Conservation (phyloP, 2,797 vertebrate species). For the Melanotaenia trifasciata region DNA sequence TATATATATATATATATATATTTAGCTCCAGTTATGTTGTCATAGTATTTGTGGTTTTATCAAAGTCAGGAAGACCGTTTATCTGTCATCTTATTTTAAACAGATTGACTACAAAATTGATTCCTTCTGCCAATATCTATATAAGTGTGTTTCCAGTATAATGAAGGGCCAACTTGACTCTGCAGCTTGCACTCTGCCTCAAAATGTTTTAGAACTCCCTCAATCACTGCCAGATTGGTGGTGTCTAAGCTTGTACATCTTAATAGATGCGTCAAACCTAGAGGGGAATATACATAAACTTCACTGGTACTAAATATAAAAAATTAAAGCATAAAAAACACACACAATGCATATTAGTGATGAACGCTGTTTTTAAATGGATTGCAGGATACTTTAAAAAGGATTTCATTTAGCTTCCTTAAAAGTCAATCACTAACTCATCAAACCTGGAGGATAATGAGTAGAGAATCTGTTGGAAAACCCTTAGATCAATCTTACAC, state of each 20-base stretch:
- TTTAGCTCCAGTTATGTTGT: not conserved
- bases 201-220: slow-evolving; percentile 10
- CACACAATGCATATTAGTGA: not conserved
- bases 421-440: slow-evolving; percentile 30
- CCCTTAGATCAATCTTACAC: slow-evolving; percentile 46
- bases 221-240: not conserved
- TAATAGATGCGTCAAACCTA: too few species aligned
- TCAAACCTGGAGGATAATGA: slow-evolving; percentile 17
- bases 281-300: not conserved
- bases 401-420: slow-evolving; percentile 15
- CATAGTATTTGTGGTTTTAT: not conserved
- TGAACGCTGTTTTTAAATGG: not conserved
- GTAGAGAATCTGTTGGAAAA: slow-evolving; percentile 22
- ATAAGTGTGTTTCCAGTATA: not conserved
- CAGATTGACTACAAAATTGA: not conserved
- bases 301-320: not conserved
- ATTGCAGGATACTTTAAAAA: not conserved
- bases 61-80: not conserved
- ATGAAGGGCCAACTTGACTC: not conserved
- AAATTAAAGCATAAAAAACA: not conserved
- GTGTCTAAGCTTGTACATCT: too few species aligned
- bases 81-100: not conserved
- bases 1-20: too few species aligned
- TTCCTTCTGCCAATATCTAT: not conserved
- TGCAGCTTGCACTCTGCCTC: not conserved